Percentiles rank a stretch among this genome's conserved stretches.
Evolutionary conservation across 2,888 invertebrate genomes (phyloP).

Genomic region (Kryphioiulus occultus): DNA sequence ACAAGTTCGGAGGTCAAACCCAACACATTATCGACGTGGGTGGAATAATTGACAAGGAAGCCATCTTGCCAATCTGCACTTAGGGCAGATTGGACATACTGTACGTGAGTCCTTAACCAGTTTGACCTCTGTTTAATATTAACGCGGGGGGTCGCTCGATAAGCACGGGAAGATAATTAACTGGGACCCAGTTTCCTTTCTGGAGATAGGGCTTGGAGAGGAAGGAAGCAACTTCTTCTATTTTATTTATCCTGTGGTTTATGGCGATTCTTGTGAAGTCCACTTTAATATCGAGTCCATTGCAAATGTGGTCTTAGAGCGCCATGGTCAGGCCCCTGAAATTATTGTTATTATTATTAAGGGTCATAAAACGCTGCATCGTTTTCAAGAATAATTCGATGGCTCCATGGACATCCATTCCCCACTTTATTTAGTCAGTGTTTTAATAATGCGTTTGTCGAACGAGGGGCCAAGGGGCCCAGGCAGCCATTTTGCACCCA

Average conservation of each 20-base stretch:
- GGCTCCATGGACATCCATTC: no score
- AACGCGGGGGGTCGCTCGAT: background rate
- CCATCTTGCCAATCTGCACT: background rate
- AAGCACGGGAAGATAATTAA: background rate
- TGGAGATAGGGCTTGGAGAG: background rate
- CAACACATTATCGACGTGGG: background rate
- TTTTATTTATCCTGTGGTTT: background rate
- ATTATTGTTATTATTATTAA: background rate
- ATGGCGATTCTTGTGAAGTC: background rate
- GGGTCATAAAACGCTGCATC: background rate
- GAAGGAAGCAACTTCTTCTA: background rate
- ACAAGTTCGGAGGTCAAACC: no score
- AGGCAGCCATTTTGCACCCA: background rate
- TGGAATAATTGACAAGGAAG: background rate
- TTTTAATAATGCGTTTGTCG: background rate
- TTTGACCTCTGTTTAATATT: background rate
- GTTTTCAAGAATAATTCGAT: background rate
- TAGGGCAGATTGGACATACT: no score
- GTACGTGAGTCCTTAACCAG: background rate
- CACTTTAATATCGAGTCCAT: background rate
- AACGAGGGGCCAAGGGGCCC: background rate
- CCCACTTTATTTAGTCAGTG: background rate
- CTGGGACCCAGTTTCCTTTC: background rate
- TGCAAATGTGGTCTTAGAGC: no score
- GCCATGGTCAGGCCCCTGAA: background rate